Evolutionary conservation across 2,888 invertebrate genomes (phyloP).

Genomic region (Sthenelais limicola): DNA sequence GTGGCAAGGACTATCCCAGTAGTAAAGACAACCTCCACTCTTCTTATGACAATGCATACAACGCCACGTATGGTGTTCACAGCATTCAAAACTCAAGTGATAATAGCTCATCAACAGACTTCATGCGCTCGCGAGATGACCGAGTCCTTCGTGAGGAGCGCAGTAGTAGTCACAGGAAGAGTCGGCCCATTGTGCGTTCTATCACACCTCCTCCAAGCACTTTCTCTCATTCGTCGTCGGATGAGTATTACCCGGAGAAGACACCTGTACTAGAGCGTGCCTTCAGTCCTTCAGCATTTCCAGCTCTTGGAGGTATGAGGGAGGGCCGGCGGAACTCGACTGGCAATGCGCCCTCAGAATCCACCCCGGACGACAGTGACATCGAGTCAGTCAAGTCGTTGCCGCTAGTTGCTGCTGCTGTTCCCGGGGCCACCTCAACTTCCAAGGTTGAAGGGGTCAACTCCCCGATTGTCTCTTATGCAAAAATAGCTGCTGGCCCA

Average conservation of each 20-base stretch:
- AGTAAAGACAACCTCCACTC: not conserved
- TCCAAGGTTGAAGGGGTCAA: conserved; percentile 39
- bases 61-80: not conserved
- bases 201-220: conserved; percentile 47
- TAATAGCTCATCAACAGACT: too few relatives aligned
- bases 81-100: conserved; percentile 5
- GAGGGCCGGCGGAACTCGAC: conserved; percentile 49
- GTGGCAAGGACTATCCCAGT: not conserved
- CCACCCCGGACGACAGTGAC: conserved; percentile 58
- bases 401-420: conserved; percentile 54
- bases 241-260: conserved; percentile 34
- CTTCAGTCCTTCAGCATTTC: conserved; percentile 66
- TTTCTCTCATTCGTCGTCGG: not conserved
- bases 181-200: conserved; percentile 37
- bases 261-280: conserved; percentile 51
- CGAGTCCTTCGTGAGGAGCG: conserved; percentile 14
- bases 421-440: not conserved
- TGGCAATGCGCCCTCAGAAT: conserved; percentile 50
- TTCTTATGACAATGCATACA: too few relatives aligned
- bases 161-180: not conserved
- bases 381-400: conserved; percentile 66
- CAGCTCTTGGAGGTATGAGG: conserved; percentile 54
- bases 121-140: conserved; percentile 11
- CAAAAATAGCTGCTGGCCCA: conserved; percentile 62
- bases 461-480: conserved; percentile 62